Evolutionary conservation across 2,797 vertebrate species (phyloP), one percentile per base, ranked within the genome.

Genomic region (Galagoides demidoff): DNA sequence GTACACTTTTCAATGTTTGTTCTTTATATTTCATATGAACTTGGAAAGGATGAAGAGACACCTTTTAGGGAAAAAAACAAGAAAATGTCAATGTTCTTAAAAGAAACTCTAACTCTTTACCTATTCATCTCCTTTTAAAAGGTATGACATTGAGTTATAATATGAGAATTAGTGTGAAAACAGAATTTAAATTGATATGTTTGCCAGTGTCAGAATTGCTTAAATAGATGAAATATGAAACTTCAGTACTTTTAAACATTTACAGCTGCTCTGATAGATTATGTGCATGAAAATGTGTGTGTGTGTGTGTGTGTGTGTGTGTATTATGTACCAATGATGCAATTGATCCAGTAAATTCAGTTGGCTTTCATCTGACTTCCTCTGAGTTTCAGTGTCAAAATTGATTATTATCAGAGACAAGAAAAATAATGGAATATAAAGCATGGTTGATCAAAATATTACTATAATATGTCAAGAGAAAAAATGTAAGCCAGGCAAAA

Each of bases 331-430:
- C 9, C 87, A 63, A 11, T 93, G 70, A 71, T 25, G 63, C 34
- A 78, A 7, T 74, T 68, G 31, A 94, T 68, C 85, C 94, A 92
- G 85, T n/a, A 57, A 37, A 73, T 89, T 27, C 64, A 85, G 4
- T 31, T 92, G 43, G 27, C 49, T 98, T 94, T 96, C 61, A 87
- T 95, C n/a, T 84, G 82, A 61, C 29, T 95, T 95, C 68, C 55
- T 96, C 55, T 78, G 70, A 68, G 25, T 97, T 90, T 61, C 79
- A 94, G 49, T 96, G 88, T 93, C 96, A 97, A 92, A 96, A 96
- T 63, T 94, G 94, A 96, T 97, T 97, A 92, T 95, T 92, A 87
- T 71, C 86, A 96, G 1, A 34, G 84, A 95, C 61, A 97, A 96
- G 97, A 92, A 96, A 97, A 96, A 95, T 74, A 97, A 94, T 29